Evolutionary conservation across 1,140 invertebrate genomes (phyloP).

Genomic region (Drosophila quadrilineata): DNA sequence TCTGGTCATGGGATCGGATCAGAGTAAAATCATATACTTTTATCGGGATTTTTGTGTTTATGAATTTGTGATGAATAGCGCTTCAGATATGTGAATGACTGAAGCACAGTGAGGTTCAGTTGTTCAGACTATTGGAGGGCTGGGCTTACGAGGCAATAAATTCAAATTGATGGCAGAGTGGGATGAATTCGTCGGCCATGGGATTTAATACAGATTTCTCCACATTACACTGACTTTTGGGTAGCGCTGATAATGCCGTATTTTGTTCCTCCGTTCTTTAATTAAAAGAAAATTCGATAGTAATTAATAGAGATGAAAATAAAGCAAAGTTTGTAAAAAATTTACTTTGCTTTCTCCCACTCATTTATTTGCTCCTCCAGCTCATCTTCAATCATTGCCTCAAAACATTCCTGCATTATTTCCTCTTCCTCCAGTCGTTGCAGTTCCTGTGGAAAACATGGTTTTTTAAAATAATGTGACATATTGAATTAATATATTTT

Average conservation of each 20-base stretch:
- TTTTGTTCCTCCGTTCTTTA: conserved; percentile 67
- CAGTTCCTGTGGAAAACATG: conserved; percentile 85
- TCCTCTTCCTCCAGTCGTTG: conserved; percentile 93
- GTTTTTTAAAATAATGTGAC: background rate
- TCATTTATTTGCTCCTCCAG: conserved; percentile 81
- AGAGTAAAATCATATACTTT: conserved; percentile 27
- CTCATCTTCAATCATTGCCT: conserved; percentile 90
- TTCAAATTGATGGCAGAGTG: conserved; percentile 78
- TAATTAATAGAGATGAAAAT: too few species aligned
- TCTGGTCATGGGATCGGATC: conserved; percentile 37
- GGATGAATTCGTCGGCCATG: conserved; percentile 89
- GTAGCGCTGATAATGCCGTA: conserved; percentile 68
- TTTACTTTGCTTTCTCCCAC: conserved; percentile 80
- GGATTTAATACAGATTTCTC: conserved; percentile 88
- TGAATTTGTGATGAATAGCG: conserved; percentile 32
- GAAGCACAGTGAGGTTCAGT: conserved; percentile 44
- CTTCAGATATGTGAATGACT: conserved; percentile 18
- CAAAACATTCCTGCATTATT: conserved; percentile 92
- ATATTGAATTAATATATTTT: background rate
- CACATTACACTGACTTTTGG: conserved; percentile 76
- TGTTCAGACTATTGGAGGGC: conserved; percentile 44
- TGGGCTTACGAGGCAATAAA: conserved; percentile 63
- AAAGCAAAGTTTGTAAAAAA: too few species aligned
- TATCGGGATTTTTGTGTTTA: conserved; percentile 26
- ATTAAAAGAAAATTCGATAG: background rate